Evolutionary conservation across 2,888 invertebrate species (phyloP), one percentile per base, ranked within the genome.

Genomic region (Apamea crenata): DNA sequence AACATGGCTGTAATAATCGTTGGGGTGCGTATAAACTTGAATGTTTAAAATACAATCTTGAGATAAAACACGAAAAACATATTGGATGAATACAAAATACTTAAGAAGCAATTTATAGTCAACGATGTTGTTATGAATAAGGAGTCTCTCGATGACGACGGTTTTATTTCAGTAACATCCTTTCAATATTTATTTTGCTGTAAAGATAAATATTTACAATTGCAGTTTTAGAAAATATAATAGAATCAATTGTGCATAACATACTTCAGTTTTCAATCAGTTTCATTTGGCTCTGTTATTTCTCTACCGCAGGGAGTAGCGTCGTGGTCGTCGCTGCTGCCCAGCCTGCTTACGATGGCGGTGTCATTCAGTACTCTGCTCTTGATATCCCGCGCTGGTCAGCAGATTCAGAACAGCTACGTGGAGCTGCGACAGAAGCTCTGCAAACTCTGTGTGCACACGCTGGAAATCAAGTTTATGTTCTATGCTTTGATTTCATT

Each of bases 361-460:
- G 78, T 88, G 29, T 91, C 90, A 65, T 59, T 93, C 8, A 36
- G 83, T 0, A 87, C 90, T 0, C 78, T 93, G 25, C 82, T 81
- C 56, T 36, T 91, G 59, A 47, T 93, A 50, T 91, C 92, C 0
- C 70, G 78, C 25, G 90, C 89, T 0, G 94, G 92, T 0, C 93
- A 94, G 77, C 73, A 78, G 4, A 88, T 90, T 32, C 90, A 90
- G 32, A 91, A 91, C 73, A 92, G 84, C 53, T 89, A 88, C 0
- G 74, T 80, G 0, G 71, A 66, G 6, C 74, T 94, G 14, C 88
- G 83, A 40, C 86, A 88, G 36, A 90, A 87, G 59, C 84, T 94
- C 18, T 88, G 90, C 10, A 88, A 87, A 53, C 88, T 93, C 5
- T 87, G 91, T 6, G 68, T 92, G 1, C 76, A 89, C 74, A 86